A percentile compares a stretch with the other conserved stretches of the same genome.
Evolutionary conservation across 2,797 vertebrate genomes (phyloP).

Genomic region (Eupleurogrammus muticus): DNA sequence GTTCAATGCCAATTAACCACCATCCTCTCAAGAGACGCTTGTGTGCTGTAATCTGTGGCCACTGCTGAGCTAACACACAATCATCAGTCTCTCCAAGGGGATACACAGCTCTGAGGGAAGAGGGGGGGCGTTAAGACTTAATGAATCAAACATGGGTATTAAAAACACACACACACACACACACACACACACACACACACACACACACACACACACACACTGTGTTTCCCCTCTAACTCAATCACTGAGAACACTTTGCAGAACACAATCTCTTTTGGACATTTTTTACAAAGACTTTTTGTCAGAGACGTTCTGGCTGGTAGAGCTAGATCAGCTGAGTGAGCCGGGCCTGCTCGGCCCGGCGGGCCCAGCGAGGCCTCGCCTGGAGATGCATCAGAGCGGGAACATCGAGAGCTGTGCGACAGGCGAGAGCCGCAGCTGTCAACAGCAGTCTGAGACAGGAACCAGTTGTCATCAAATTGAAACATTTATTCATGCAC

Average conservation of each 20-base stretch:
- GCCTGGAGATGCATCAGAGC: too few species aligned
- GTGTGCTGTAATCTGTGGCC: conserved; percentile 70
- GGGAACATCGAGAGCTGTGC: too few species aligned
- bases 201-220: neutral
- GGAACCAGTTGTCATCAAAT: too few species aligned
- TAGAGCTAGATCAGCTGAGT: too few species aligned
- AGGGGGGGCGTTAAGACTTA: conserved; percentile 33
- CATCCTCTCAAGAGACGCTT: conserved; percentile 58
- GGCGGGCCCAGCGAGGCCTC: too few species aligned
- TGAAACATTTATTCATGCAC: too few species aligned
- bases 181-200: too few species aligned
- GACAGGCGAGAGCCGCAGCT: too few species aligned
- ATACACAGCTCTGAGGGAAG: conserved; percentile 37
- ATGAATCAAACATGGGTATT: conserved; percentile 54
- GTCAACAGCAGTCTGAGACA: too few species aligned
- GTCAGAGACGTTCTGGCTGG: too few species aligned
- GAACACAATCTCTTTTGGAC: conserved; percentile 7
- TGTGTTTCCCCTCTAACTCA: conserved; percentile 14
- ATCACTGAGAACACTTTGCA: conserved; percentile 32
- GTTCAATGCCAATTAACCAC: conserved; percentile 81
- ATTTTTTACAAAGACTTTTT: too few species aligned
- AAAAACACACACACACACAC: neutral
- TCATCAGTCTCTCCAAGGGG: conserved; percentile 63
- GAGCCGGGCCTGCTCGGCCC: too few species aligned
- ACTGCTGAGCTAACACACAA: conserved; percentile 57